These are phyloP conservation scores for Plectus sambesii DNA, from an alignment of 1,140 invertebrate species.

Conservation along the genomic window DNA sequence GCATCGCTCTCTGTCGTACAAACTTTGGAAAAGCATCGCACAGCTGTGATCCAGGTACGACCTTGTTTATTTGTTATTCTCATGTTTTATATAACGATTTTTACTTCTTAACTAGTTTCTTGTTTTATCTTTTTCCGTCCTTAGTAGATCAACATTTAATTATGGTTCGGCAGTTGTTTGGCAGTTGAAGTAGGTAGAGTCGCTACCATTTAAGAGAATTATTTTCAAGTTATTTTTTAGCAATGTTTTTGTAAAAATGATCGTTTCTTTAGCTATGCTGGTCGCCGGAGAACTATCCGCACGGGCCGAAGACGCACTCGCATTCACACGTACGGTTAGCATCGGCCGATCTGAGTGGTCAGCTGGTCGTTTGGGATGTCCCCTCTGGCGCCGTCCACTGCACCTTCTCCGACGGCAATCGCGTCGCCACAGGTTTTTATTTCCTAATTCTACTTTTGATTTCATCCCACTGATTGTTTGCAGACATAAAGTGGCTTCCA, in stretches of 20 bases:
- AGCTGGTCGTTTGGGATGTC: conserved; percentile 56
- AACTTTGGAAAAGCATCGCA: conserved; percentile 53
- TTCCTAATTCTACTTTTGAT: conserved; percentile 7
- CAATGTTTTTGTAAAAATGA: conserved; percentile 8
- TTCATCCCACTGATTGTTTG: conserved; percentile 17
- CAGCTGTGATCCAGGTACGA: conserved; percentile 53
- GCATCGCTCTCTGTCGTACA: conserved; percentile 52
- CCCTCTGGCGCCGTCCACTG: conserved; percentile 45
- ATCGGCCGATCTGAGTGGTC: conserved; percentile 53
- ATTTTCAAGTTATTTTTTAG: conserved; percentile 11
- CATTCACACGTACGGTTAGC: conserved; percentile 50
- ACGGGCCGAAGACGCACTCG: conserved; percentile 29
- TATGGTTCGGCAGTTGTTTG: too few relatives aligned
- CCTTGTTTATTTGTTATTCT: conserved; percentile 27
- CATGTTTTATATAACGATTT: conserved; percentile 10
- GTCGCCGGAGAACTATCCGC: conserved; percentile 48
- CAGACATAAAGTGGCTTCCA: conserved; percentile 55
- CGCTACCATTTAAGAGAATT: conserved; percentile 11
- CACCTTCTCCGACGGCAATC: conserved; percentile 52
- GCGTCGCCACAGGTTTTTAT: background rate
- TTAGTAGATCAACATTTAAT: too few relatives aligned
- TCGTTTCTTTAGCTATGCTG: conserved; percentile 49
- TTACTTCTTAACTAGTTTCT: too few relatives aligned
- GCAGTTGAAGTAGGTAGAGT: too few relatives aligned
- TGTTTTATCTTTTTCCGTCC: too few relatives aligned